Percentiles rank a stretch among this genome's conserved stretches.
Evolutionary conservation across 2,888 invertebrate species (phyloP).

Genomic region (Nomada ruficornis): DNA sequence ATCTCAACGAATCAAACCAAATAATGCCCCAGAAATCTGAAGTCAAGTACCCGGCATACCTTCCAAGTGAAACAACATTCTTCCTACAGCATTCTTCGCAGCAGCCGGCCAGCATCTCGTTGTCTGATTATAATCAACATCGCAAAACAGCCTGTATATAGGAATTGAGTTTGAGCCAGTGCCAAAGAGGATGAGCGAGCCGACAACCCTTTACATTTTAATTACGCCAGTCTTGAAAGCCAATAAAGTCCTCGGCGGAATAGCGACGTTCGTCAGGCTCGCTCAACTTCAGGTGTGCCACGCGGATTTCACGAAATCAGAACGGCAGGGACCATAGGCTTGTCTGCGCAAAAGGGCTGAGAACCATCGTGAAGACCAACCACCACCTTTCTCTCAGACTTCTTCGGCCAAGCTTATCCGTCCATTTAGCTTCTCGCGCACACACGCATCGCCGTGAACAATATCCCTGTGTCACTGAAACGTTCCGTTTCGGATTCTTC

Average conservation of each 20-base stretch:
- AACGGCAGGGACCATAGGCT: constrained; percentile 23
- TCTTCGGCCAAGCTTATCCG: constrained; percentile 77
- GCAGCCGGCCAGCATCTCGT: background rate
- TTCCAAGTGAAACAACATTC: no score
- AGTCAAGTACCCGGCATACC: no score
- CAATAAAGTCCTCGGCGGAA: constrained; percentile 78
- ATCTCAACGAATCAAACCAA: no score
- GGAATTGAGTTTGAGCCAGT: constrained; percentile 29
- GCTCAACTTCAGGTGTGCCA: constrained; percentile 64
- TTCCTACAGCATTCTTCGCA: background rate
- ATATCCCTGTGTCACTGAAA: constrained; percentile 76
- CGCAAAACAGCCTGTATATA: constrained; percentile 18
- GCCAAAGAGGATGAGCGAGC: constrained; percentile 42
- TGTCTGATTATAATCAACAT: constrained; percentile 16
- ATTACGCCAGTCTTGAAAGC: constrained; percentile 81
- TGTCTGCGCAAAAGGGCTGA: constrained; percentile 34
- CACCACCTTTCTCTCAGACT: constrained; percentile 72
- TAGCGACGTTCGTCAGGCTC: constrained; percentile 67
- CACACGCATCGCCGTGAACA: constrained; percentile 70
- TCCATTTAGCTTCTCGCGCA: constrained; percentile 78
- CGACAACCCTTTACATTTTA: constrained; percentile 82
- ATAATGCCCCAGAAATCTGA: no score
- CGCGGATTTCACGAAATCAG: constrained; percentile 39
- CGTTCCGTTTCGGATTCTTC: constrained; percentile 51
- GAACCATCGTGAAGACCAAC: constrained; percentile 49